Percentiles rank a stretch among this genome's conserved stretches.
Conservation (phyloP, 2,113 vertebrate species). For the Clarias batrachus region DNA sequence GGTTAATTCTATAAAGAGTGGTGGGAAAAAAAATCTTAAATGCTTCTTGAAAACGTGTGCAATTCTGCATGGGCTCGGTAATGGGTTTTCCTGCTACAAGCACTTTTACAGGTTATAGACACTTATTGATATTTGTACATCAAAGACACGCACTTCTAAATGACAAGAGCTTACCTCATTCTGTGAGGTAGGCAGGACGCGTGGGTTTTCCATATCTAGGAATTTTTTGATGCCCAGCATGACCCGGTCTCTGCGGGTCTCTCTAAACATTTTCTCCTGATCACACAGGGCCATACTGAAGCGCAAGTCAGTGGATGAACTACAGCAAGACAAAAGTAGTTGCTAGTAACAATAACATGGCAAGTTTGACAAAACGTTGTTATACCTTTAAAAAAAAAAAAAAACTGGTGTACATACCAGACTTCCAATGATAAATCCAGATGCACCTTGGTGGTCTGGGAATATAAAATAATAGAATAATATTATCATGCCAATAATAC, state of each 20-base stretch:
- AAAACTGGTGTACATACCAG: background rate
- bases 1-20: background rate
- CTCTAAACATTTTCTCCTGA: conserved; percentile 87
- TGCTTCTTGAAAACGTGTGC: background rate
- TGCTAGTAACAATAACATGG: background rate
- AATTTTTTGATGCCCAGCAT: conserved; percentile 87
- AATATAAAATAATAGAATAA: conserved; percentile 54
- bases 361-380: background rate
- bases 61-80: background rate
- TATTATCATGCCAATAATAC: background rate
- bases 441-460: conserved; percentile 88
- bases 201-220: conserved; percentile 79
- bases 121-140: background rate
- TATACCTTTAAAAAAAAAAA: background rate
- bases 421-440: conserved; percentile 75
- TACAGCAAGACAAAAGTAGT: conserved; percentile 50
- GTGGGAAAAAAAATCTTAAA: background rate
- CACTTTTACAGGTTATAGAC: background rate
- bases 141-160: no score
- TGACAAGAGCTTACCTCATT: conserved; percentile 76
- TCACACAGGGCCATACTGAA: conserved; percentile 94
- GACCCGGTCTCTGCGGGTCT: conserved; percentile 81
- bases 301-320: conserved; percentile 88
- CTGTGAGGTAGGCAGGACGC: conserved; percentile 73
- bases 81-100: background rate